Conservation (phyloP, 1,140 invertebrate genomes). For the Ylistrum balloti region DNA sequence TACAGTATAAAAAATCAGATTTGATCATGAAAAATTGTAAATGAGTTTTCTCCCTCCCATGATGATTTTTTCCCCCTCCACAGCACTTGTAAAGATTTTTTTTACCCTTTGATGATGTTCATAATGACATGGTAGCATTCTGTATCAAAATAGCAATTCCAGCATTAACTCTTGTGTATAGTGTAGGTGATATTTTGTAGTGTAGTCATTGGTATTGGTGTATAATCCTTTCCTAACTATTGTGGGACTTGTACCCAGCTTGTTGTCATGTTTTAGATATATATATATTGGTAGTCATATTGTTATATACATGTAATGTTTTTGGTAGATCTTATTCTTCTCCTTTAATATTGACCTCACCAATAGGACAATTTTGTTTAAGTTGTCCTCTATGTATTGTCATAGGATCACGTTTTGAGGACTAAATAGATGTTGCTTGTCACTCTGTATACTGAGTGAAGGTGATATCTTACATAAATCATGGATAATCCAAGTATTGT, state of each 20-base stretch:
- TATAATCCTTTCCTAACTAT: not conserved
- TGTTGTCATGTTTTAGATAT: not conserved
- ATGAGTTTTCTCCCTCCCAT: not conserved
- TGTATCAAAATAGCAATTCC: not conserved
- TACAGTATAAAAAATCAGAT: not conserved
- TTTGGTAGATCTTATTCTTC: not conserved
- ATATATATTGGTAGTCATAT: slow-evolving; percentile 33
- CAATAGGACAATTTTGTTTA: not conserved
- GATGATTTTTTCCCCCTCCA: not conserved
- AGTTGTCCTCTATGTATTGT: too few relatives aligned
- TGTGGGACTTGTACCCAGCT: not conserved
- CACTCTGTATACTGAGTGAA: not conserved
- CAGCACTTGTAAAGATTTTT: not conserved
- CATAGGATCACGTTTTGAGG: not conserved
- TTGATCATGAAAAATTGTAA: not conserved
- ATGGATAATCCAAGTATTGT: not conserved
- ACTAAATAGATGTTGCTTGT: not conserved
- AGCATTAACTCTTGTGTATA: slow-evolving; percentile 33
- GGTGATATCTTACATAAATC: not conserved
- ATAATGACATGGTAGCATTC: not conserved
- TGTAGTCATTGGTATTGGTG: not conserved
- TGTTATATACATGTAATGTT: not conserved
- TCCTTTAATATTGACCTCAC: not conserved
- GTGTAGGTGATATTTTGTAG: not conserved
- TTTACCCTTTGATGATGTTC: not conserved